Evolutionary conservation across 2,888 invertebrate species (phyloP).

Genomic region (Vanessa cardui): DNA sequence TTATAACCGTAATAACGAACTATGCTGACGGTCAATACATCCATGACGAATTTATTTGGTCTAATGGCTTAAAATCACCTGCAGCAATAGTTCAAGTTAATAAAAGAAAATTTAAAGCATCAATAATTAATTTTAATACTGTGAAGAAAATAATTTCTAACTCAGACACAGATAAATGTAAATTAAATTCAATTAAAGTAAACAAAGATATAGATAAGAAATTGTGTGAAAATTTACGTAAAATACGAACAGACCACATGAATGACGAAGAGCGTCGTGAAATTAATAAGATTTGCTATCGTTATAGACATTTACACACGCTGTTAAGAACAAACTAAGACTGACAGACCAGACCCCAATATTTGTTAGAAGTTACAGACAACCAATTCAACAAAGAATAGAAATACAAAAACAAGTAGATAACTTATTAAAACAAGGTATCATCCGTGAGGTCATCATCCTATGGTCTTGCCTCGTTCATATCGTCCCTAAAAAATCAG

Average conservation of each 20-base stretch:
- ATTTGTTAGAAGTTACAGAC: too few relatives aligned
- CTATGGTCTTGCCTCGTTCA: too few relatives aligned
- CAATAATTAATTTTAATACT: conserved; percentile 11
- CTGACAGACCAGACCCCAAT: too few relatives aligned
- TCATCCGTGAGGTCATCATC: too few relatives aligned
- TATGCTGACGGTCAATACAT: not conserved
- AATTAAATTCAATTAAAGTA: not conserved
- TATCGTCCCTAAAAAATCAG: too few relatives aligned
- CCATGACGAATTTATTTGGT: not conserved
- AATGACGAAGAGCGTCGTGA: not conserved
- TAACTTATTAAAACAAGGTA: too few relatives aligned
- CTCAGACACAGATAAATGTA: too few relatives aligned
- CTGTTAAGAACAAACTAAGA: too few relatives aligned
- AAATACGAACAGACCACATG: conserved; percentile 6
- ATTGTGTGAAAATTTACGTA: not conserved
- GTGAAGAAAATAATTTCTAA: not conserved
- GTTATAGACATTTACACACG: too few relatives aligned
- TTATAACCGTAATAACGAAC: not conserved
- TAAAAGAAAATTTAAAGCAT: conserved; percentile 11
- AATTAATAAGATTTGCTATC: not conserved
- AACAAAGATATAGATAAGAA: not conserved
- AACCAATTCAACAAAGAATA: too few relatives aligned
- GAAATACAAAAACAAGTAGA: too few relatives aligned
- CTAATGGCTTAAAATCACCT: not conserved
- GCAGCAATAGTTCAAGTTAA: conserved; percentile 6